Base-by-base conservation (phyloP, 53 echinoderm and acorn worm genomes). In the Holothuria leucospilota region DNA sequence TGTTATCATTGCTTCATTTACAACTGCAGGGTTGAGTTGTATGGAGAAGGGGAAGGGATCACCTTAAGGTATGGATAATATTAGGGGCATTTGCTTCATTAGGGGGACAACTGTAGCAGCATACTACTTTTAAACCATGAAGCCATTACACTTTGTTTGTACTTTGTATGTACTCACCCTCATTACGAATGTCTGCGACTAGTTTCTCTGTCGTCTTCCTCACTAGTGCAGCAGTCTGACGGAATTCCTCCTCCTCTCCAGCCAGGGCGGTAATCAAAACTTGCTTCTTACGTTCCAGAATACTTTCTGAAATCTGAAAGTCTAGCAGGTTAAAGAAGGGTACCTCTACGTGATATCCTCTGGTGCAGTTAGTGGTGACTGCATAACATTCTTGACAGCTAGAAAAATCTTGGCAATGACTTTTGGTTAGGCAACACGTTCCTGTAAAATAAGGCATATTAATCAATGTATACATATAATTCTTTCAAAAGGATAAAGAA, bases 341-440 rank as follows among this genome's bases (percentile, higher is more conserved):
- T 29, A 93, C 91, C 41, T 90, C 86, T 20, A 93, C 68, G 59
- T 93, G 91, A 59, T 78, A 85, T 8, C 93, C 93, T 58, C 75
- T 88, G 27, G 25, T 88, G 52, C 93, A 93, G 26, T 78, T 56
- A 61, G 29, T 24, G 39, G 56, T 58, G 11, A 78, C 81, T 42
- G 52, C 74, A 63, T 85, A 91, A 68, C 93, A 93, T 24, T 79
- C 85, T 62, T 93, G 88, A 42, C 93, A 93, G 63, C 65, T 80
- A 67, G 63, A 61, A 14, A 88, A 70, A 0, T 77, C 56, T 29
- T 78, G 28, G 86, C 93, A 93, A 21, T 81, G 62, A 63, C 81
- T 88, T 15, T 60, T 80, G 29, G 78, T 63, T 0, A 87, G 82
- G 68, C 93, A 93, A 62, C 93, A 93, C 27, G 91, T 79, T 27